Evolutionary conservation across 2,888 invertebrate species (phyloP).

Genomic region (Acanthosepion pharaonis): DNA sequence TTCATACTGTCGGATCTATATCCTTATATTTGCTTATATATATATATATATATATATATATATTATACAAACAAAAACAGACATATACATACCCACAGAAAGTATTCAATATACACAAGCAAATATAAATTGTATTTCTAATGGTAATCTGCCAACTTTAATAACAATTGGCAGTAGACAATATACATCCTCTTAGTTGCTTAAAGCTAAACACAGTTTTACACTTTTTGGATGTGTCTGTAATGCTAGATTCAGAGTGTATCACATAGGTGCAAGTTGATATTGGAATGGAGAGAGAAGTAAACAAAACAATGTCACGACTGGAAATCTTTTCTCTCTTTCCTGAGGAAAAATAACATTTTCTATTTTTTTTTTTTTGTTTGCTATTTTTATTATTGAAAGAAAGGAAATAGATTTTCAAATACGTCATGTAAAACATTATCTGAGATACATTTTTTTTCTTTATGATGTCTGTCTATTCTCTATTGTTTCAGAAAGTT

Average conservation of each 20-base stretch:
- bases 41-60: background rate
- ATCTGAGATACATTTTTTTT: background rate
- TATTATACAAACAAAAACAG: background rate
- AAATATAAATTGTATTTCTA: background rate
- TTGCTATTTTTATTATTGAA: background rate
- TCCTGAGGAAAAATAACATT: background rate
- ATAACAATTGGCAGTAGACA: too few relatives aligned
- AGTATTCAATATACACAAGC: background rate
- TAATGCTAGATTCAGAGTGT: background rate
- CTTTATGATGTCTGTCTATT: background rate
- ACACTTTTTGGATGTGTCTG: background rate
- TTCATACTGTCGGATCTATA: too few relatives aligned
- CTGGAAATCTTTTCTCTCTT: background rate
- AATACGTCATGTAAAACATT: background rate
- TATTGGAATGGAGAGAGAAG: background rate
- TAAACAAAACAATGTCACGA: background rate
- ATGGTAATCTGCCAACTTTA: too few relatives aligned
- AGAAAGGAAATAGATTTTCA: background rate
- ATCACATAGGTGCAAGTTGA: background rate
- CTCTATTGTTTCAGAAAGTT: background rate
- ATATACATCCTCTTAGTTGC: background rate
- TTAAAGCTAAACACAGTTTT: background rate
- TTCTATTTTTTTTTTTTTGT: background rate
- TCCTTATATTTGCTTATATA: too few relatives aligned
- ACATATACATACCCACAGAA: background rate